Percentiles rank a stretch among this genome's conserved stretches.
Conservation (phyloP, 2,113 vertebrate species). For the Catharus fuscescens region DNA sequence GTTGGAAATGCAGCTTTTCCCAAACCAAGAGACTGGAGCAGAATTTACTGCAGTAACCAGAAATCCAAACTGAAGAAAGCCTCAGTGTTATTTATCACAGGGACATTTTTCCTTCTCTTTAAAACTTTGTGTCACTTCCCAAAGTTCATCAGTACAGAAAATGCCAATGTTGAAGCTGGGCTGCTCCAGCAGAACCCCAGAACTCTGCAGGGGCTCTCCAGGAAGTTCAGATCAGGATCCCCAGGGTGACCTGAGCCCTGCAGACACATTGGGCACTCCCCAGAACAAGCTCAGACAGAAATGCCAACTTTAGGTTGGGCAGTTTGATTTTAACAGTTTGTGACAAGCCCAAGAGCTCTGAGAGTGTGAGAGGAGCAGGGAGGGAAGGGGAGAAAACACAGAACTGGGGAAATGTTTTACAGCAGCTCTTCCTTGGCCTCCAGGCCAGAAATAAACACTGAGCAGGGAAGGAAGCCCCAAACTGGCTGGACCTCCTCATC, state of each 20-base stretch:
- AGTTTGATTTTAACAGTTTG: background rate
- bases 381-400: background rate
- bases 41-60: background rate
- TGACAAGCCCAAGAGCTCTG: background rate
- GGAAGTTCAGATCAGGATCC: background rate
- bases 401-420: background rate
- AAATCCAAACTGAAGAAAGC: background rate
- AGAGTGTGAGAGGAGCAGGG: background rate
- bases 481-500: background rate
- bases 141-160: background rate
- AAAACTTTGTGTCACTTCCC: background rate
- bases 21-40: background rate
- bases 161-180: background rate
- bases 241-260: background rate
- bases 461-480: background rate
- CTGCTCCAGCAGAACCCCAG: background rate
- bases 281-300: background rate
- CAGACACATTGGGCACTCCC: background rate
- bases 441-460: background rate
- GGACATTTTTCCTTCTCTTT: fast-evolving
- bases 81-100: background rate
- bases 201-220: background rate
- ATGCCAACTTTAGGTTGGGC: background rate
- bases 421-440: background rate
- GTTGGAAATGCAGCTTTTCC: background rate